Evolutionary conservation across 30 jellyfish, hydroid and myxozoan genomes (phyloP).

Genomic region (Turritopsis dohrnii): DNA sequence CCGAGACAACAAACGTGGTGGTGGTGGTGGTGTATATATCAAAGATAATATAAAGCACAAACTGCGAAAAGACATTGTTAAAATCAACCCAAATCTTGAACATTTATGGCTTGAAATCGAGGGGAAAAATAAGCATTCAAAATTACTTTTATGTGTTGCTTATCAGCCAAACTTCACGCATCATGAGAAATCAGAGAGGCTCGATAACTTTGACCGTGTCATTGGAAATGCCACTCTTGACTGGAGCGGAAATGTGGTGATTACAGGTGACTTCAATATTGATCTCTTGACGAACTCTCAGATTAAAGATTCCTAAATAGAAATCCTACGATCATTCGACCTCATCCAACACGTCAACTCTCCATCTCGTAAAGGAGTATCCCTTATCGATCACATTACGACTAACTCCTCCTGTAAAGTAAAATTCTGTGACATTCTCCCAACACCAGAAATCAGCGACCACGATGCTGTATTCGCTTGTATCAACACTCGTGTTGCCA

Average conservation of each 20-base stretch:
- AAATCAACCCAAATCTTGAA: too few species aligned
- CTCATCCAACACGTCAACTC: background rate
- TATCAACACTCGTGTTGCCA: too few species aligned
- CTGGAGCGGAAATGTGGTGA: background rate
- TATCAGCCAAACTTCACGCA: background rate
- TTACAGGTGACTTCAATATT: background rate
- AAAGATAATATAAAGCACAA: too few species aligned
- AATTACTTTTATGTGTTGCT: background rate
- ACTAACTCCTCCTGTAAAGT: background rate
- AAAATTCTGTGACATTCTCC: too few species aligned
- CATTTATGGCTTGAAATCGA: too few species aligned
- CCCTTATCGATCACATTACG: background rate
- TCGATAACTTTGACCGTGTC: background rate
- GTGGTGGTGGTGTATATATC: too few species aligned
- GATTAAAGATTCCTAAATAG: background rate
- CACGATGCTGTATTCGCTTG: too few species aligned
- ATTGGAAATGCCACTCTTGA: background rate
- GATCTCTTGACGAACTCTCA: background rate
- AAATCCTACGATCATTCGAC: background rate
- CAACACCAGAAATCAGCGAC: too few species aligned
- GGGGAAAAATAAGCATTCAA: background rate
- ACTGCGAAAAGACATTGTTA: too few species aligned
- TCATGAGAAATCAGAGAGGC: background rate
- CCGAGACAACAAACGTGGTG: too few species aligned
- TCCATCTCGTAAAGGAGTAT: background rate